A percentile compares a stretch with the other conserved stretches of the same genome.
phyloP scores from a whole-genome alignment of 2,797 vertebrate species.

The Acropternis orthonyx region DNA sequence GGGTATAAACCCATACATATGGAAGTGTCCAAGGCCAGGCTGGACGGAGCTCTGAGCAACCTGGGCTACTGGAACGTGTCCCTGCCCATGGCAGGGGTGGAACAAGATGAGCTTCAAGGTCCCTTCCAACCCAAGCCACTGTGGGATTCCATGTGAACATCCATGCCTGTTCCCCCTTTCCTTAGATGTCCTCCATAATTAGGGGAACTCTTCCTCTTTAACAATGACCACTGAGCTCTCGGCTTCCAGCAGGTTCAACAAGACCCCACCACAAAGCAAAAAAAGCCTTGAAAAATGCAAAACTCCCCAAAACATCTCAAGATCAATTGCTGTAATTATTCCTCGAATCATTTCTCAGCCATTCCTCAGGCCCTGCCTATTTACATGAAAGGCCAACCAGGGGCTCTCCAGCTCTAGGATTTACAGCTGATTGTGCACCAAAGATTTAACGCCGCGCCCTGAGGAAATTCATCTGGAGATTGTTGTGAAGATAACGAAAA shows the following conservation, averaged over 20 bases:
- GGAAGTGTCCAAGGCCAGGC: neutral
- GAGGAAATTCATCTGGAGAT: conserved; percentile 67
- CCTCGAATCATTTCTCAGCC: conserved; percentile 56
- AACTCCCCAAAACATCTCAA: conserved; percentile 50
- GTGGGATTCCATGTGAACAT: neutral
- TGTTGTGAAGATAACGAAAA: conserved; percentile 59
- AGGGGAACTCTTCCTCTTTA: neutral
- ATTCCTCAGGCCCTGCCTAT: conserved; percentile 35
- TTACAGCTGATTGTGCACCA: conserved; percentile 31
- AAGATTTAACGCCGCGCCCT: conserved; percentile 47
- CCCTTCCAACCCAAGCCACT: neutral
- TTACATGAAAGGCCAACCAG: conserved; percentile 49
- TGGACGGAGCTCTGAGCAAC: neutral
- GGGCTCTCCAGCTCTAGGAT: conserved; percentile 48
- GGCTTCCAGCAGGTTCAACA: neutral
- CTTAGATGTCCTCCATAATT: neutral
- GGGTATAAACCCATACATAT: neutral
- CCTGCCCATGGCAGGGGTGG: neutral
- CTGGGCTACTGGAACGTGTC: too few relatives aligned
- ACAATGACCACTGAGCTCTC: neutral
- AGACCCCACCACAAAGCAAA: neutral
- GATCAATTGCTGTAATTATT: conserved; percentile 64
- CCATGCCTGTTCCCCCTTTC: neutral
- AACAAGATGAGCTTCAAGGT: neutral
- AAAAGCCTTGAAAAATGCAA: conserved; percentile 46